A percentile compares a stretch with the other conserved stretches of the same genome.
Conservation (phyloP, 2,113 vertebrate species). For the Rhabdornis inornatus region DNA sequence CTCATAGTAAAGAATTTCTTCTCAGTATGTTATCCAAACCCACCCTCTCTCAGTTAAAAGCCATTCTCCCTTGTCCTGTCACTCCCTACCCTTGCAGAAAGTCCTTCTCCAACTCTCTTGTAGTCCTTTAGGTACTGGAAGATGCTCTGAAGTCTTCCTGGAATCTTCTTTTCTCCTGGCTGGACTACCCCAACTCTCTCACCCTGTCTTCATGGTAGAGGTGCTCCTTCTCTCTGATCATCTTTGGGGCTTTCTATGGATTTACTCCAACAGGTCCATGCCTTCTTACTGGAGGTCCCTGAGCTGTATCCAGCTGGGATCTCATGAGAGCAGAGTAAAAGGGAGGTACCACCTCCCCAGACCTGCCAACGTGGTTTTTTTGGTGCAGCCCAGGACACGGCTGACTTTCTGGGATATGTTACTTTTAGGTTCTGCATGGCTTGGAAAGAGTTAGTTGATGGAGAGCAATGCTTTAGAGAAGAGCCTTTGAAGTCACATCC, state of each 20-base stretch:
- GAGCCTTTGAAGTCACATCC: background rate
- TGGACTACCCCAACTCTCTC: background rate
- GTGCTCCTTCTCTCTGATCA: background rate
- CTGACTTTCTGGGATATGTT: background rate
- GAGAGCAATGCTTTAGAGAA: background rate
- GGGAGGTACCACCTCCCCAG: background rate
- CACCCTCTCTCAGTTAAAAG: background rate
- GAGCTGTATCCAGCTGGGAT: background rate
- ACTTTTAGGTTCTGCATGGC: background rate
- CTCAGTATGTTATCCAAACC: background rate
- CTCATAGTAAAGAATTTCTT: background rate
- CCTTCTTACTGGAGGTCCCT: background rate
- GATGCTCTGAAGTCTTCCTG: background rate
- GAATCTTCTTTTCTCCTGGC: background rate
- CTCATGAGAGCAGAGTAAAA: background rate
- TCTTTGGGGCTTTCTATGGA: background rate
- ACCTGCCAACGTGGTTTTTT: fast-evolving
- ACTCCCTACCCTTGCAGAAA: background rate
- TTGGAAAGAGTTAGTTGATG: background rate
- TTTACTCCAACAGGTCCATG: background rate
- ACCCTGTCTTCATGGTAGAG: background rate
- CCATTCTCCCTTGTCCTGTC: background rate
- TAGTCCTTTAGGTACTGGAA: background rate
- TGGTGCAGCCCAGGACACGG: background rate
- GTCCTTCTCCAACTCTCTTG: background rate